These are phyloP conservation scores for Frieseomelitta varia DNA, from an alignment of 1,140 invertebrate genomes.

Conservation along the genomic window DNA sequence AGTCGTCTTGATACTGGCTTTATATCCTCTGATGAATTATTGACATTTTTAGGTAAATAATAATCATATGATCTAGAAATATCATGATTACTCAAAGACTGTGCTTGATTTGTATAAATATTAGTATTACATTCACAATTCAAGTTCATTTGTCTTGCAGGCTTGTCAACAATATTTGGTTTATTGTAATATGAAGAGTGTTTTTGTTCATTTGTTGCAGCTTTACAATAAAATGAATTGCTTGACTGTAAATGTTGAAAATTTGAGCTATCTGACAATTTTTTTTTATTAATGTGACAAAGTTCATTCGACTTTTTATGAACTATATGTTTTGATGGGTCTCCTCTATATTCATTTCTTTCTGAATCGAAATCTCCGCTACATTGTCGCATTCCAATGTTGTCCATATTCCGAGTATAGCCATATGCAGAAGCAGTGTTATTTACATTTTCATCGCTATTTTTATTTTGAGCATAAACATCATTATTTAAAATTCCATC, in stretches of 20 bases:
- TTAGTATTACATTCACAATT: slow-evolving; percentile 32
- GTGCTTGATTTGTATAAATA: slow-evolving; percentile 14
- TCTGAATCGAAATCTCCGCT: slow-evolving; percentile 22
- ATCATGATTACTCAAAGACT: slow-evolving; percentile 50
- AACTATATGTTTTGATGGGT: slow-evolving; percentile 35
- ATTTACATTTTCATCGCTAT: slow-evolving; percentile 60
- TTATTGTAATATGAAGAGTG: slow-evolving; percentile 15
- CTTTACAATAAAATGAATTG: slow-evolving; percentile 47
- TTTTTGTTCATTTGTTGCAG: slow-evolving; percentile 35
- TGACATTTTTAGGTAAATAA: slow-evolving; percentile 46
- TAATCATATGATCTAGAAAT: slow-evolving; percentile 46
- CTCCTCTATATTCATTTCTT: slow-evolving; percentile 35
- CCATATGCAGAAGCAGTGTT: slow-evolving; percentile 19
- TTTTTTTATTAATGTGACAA: slow-evolving; percentile 52
- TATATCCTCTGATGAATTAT: slow-evolving; percentile 36
- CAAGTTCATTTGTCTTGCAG: slow-evolving; percentile 2
- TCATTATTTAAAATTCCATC: slow-evolving; percentile 60
- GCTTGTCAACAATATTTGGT: slow-evolving; percentile 22
- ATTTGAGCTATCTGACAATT: slow-evolving; percentile 46
- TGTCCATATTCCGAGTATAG: slow-evolving; percentile 30
- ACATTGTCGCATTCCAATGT: slow-evolving; percentile 1
- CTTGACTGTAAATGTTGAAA: slow-evolving; percentile 56
- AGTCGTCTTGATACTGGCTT: slow-evolving; percentile 56
- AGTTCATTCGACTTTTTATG: slow-evolving; percentile 56
- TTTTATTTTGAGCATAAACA: slow-evolving; percentile 63